Evolutionary conservation across 2,113 vertebrate species (phyloP), one percentile per base, ranked within the genome.

Genomic region (Notarius lentiginosus): DNA sequence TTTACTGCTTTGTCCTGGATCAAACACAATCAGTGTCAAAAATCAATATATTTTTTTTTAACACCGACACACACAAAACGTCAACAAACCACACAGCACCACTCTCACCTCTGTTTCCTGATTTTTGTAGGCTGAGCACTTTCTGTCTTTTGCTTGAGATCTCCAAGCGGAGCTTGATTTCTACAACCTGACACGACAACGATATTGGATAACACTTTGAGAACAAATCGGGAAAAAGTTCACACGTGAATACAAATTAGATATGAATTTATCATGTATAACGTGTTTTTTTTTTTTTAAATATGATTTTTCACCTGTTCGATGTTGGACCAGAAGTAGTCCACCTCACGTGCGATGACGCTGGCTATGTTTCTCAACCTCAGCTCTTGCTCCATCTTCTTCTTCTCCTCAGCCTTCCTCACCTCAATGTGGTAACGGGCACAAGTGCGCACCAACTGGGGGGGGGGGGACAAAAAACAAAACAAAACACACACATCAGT

Each of bases 321-420:
- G 84, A 98, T 97, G 92, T 97, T 98, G 58, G 95, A 95, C 97
- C 97, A 98, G 92, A 98, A 98, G 87, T 96, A 97, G 51, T 97
- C 96, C 86, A 98, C 97, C 90, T 97, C 96, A 84, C 96, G 93
- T 12, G 97, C 97, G 77, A 98, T 96, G 2, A 95, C 95, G 68
- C 97, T 96, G 88, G 97, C 97, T 75, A 97, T 97, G 82, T 96
- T 92, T 72, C 97, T 95, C 24, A 97, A 93, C 86, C 95, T 95
- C 91, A 95, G 93, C 89, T 97, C 96, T 60, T 95, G 95, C 90
- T 97, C 96, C 84, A 91, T 96, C 92, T 94, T 96, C 72, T 94
- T 94, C 89, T 94, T 88, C 68, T 97, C 96, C 90, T 95, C 93
- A 24, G 93, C 95, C 85, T 96, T 94, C 88, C 95, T 97, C 92